Conservation (phyloP, 2,113 vertebrate genomes). For the Pleuronectes platessa region DNA sequence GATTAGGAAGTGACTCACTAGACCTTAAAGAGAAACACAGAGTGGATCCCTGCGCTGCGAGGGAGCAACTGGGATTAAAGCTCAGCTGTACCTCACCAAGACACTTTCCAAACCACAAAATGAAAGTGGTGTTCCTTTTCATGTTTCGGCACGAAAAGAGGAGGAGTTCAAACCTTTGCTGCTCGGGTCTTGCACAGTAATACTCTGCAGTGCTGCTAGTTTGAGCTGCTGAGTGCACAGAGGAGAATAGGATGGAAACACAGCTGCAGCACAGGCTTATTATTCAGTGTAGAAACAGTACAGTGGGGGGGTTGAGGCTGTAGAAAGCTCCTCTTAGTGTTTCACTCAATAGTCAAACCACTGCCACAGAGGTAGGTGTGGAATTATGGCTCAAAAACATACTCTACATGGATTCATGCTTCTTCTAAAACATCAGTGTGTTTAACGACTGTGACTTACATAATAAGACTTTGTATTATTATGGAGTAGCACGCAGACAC, state of each 20-base stretch:
- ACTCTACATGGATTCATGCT: not conserved
- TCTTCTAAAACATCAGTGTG: not conserved
- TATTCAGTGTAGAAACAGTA: too few species aligned
- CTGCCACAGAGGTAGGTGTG: not conserved
- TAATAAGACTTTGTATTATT: not conserved
- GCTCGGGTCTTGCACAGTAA: not conserved
- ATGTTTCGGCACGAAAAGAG: constrained; percentile 4
- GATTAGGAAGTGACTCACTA: not conserved
- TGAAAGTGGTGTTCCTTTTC: constrained; percentile 4
- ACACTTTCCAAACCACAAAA: not conserved
- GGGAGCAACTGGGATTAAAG: not conserved
- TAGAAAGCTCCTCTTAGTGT: not conserved
- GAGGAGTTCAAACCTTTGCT: constrained; percentile 9
- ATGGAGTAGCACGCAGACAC: not conserved
- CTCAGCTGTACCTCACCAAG: not conserved
- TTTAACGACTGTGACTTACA: too few species aligned
- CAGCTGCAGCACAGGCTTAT: not conserved
- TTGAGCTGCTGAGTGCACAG: not conserved
- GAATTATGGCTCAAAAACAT: not conserved
- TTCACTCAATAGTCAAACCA: not conserved
- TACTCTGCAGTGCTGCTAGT: not conserved
- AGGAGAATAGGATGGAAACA: not conserved
- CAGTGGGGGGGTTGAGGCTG: not conserved
- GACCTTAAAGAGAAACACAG: not conserved
- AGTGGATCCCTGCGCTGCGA: not conserved